Evolutionary conservation across 2,113 vertebrate species (phyloP), one percentile per base, ranked within the genome.

Genomic region (Pachypanchax playfairii): DNA sequence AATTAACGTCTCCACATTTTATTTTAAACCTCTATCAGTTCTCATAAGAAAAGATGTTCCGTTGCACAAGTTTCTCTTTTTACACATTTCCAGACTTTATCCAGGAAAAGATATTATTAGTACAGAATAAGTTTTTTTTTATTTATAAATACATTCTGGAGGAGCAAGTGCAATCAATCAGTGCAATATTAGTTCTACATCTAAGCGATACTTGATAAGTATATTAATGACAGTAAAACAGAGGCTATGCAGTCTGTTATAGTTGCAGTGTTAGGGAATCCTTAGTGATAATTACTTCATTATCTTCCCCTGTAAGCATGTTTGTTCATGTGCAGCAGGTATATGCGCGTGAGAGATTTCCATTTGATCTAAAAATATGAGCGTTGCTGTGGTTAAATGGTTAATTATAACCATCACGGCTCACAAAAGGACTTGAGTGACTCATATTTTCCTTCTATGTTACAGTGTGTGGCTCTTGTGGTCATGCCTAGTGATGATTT

Each of bases 111-210:
- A 35, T 69, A 26, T 18, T 35, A 46, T 14, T 44, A 3, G 11
- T 50, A 5, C 11, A 29, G 8, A 8, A 10, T 12, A 11, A 12
- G 12, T 54, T 3, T 55, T 18, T 18, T 36, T 22, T 2, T 60
- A 44, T 55, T 6, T 69, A 65, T 38, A 36, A 39, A 65, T 48
- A 10, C 14, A 4, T 66, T 64, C 59, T 7, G 51, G 20, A 47
- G 56, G 54, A 35, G 1, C 17, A 67, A 53, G 80, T 88, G 84
- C 80, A 83, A 82, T 86, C 51, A 71, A 46, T 51, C 53, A 35
- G 67, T 81, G 81, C 77, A 77, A 73, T 76, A 21, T 49, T 18
- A 49, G 62, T 44, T 66, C 5, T 38, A 4, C 63, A 49, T 73
- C 10, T 42, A 36, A 58, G 54, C 74, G 17, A 41, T 44, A 17